These are phyloP conservation scores for Acropternis orthonyx DNA, from an alignment of 2,797 vertebrate species.

Conservation along the genomic window DNA sequence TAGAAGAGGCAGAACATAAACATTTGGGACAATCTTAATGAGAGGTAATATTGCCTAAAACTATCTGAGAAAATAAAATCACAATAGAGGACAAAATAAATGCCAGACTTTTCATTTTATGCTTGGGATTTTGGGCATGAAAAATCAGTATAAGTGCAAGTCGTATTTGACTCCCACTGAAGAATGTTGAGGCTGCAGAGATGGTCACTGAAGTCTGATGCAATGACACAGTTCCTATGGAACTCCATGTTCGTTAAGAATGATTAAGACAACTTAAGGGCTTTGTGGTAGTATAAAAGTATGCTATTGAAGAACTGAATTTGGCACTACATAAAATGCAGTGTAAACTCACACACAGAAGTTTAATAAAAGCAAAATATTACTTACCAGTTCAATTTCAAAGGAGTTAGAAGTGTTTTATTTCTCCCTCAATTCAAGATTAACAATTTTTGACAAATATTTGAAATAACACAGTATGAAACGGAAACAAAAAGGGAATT, in stretches of 20 bases:
- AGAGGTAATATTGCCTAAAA: not conserved
- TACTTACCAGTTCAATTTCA: not conserved
- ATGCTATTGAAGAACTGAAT: not conserved
- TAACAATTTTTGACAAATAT: not conserved
- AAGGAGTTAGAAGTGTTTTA: not conserved
- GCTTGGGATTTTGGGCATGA: not conserved
- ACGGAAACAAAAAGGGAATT: not conserved
- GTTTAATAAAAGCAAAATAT: not conserved
- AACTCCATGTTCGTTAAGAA: not conserved
- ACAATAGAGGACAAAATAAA: rapidly evolving
- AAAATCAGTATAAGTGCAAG: not conserved
- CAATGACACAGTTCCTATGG: not conserved
- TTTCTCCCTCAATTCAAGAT: not conserved
- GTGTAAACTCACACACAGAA: not conserved
- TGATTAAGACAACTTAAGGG: not conserved
- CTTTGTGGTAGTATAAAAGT: not conserved
- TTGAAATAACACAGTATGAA: not conserved
- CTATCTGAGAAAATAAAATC: not conserved
- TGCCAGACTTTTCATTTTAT: not conserved
- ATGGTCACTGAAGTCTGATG: not conserved
- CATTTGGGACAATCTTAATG: not conserved
- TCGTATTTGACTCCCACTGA: not conserved
- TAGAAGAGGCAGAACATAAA: not conserved
- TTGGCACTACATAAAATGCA: not conserved
- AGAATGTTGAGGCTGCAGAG: not conserved